Evolutionary conservation across 2,113 vertebrate species (phyloP).

Genomic region (Monopterus albus): DNA sequence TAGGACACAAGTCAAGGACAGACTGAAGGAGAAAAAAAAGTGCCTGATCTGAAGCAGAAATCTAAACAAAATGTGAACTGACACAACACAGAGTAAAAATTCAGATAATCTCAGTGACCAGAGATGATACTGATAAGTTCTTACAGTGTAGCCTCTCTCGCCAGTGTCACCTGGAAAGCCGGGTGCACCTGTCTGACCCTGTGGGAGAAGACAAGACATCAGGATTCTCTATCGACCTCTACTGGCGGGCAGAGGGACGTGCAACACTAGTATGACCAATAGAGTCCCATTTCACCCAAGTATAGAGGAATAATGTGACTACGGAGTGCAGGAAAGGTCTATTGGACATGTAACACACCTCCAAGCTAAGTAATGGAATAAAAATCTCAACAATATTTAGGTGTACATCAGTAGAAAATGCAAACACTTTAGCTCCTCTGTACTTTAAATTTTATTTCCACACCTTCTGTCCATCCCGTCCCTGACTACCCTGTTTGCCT

Average conservation of each 20-base stretch:
- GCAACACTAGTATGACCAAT: background rate
- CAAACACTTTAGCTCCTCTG: background rate
- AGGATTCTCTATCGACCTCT: background rate
- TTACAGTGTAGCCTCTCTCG: slow-evolving; percentile 80
- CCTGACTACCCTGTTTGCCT: slow-evolving; percentile 71
- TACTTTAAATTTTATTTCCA: background rate
- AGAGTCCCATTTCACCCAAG: background rate
- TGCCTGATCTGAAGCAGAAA: background rate
- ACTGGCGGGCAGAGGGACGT: background rate
- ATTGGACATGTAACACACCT: too few species aligned
- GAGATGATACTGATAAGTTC: slow-evolving; percentile 1
- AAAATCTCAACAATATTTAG: background rate
- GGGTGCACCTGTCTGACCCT: slow-evolving; percentile 81
- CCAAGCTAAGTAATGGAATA: background rate
- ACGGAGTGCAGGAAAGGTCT: too few species aligned
- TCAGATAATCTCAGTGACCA: background rate
- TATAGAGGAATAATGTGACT: too few species aligned
- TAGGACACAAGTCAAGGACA: too few species aligned
- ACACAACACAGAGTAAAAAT: background rate
- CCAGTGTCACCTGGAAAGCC: slow-evolving; percentile 79
- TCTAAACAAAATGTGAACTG: background rate
- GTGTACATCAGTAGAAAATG: background rate
- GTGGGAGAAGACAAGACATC: background rate
- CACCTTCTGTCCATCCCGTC: slow-evolving; percentile 80
- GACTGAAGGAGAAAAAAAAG: too few species aligned